Evolutionary conservation across 2,797 vertebrate species (phyloP).

Genomic region (Acanthurus tractus): DNA sequence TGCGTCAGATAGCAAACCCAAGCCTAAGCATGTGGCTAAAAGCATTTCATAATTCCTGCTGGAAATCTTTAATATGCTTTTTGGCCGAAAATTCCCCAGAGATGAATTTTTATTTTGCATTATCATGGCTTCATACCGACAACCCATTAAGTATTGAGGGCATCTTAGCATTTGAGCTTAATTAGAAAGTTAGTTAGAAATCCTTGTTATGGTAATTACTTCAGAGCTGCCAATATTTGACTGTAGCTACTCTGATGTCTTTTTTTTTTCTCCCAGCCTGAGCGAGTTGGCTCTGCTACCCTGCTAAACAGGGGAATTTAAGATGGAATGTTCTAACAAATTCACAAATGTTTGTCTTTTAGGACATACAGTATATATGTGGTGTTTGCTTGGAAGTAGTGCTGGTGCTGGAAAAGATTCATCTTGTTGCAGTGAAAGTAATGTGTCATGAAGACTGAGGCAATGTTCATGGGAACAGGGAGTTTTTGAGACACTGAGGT

Average conservation of each 20-base stretch:
- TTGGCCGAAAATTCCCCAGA: not conserved
- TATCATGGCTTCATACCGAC: slow-evolving; percentile 36
- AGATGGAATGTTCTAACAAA: slow-evolving; percentile 9
- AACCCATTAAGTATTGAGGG: slow-evolving; percentile 45
- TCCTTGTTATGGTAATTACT: slow-evolving; percentile 60
- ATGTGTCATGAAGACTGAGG: too few relatives aligned
- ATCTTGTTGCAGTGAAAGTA: too few relatives aligned
- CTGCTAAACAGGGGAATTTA: not conserved
- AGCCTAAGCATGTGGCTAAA: slow-evolving; percentile 3
- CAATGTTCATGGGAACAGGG: too few relatives aligned
- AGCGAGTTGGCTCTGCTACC: slow-evolving; percentile 19
- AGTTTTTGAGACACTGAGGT: too few relatives aligned
- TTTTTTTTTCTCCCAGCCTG: slow-evolving; percentile 8
- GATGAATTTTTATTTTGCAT: slow-evolving; percentile 8
- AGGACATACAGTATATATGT: not conserved
- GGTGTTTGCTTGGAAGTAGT: not conserved
- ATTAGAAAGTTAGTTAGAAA: slow-evolving; percentile 66
- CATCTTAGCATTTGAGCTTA: slow-evolving; percentile 51
- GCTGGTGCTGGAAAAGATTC: too few relatives aligned
- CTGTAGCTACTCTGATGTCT: slow-evolving; percentile 29
- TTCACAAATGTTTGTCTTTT: slow-evolving; percentile 1
- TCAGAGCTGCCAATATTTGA: slow-evolving; percentile 48
- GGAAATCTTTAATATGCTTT: slow-evolving; percentile 6
- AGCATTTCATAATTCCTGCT: slow-evolving; percentile 15
- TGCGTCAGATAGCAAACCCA: not conserved